Evolutionary conservation across 2,797 vertebrate species (phyloP), one percentile per base, ranked within the genome.

Genomic region (Syngnathus rostellatus): DNA sequence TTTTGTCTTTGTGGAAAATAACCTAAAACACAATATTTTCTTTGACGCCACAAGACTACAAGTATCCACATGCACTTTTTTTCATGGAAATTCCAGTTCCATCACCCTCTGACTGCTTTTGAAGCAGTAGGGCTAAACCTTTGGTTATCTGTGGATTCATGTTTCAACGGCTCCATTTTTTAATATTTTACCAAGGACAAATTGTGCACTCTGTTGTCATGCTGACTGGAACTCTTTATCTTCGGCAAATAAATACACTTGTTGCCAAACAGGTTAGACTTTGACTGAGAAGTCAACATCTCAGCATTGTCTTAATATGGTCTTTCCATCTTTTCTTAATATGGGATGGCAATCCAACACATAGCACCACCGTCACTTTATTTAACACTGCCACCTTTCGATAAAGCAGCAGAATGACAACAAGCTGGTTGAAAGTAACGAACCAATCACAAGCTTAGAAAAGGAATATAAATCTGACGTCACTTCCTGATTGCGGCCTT

Each of bases 291-390:
- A 82, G 74, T 81, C 83, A 63, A 57, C 76, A 79, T 91, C 86
- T 91, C 85, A 76, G 76, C 81, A 79, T 80, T 85, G 68, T 90
- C 90, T 91, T 91, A 90, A 90, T 91, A 90, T 90, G 91, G 88
- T 89, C 89, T 89, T 88, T 86, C 87, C 88, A 53, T 51, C 45
- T 60, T 85, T 37, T 62, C 89, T 89, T 90, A 90, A 90, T 91
- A 91, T 90, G 88, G 90, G 78, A 86, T 45, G 63, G 11, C 37
- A 80, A 74, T 85, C 84, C 81, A 75, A 81, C 61, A 71, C 31
- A 31, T 31, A 31, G 3, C 31, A 31, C 7, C n/a, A 25, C 21
- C 50, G n/a, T 12, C 10, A 5, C 21, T 10, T 10, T 10, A 11
- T 25, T n/a, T 1, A 1, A 8, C 5, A 41, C 2, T 69, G 0